Base-by-base conservation (phyloP, 1,140 invertebrate species). In the Leptinotarsa defecta region DNA sequence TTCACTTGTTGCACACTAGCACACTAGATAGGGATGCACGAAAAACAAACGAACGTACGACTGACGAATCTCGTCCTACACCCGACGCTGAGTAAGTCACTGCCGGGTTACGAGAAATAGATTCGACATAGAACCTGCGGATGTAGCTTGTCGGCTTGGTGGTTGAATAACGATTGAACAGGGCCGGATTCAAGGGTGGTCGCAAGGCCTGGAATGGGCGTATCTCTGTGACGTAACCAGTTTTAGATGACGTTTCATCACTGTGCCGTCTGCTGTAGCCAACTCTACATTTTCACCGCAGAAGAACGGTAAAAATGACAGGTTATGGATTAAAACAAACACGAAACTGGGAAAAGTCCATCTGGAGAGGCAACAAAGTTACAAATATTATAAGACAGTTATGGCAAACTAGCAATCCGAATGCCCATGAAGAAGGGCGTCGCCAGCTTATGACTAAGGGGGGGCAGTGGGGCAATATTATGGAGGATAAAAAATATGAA, bases 271-370 rank as follows among this genome's bases (percentile, higher is more conserved):
- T n/a, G 20, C 17, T n/a, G 13, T 3, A 62, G 20, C 5, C 5
- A n/a, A 62, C 17, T 62, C 20, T 62, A 6, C 57, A 62, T 62
- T 17, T 62, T 20, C 5, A 3, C 27, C 27, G 1, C 0, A 24
- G 68, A 95, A 98, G 68, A 95, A 98, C 90, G 95, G 97, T 1
- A 99, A 99, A 86, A 99, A 99, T 88, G 98, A 99, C 87, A 89
- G 98, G 79, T 87, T 99, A 48, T 99, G 98, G 98, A 99, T 99
- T 85, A 99, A 99, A 88, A 99, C 98, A 5, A 99, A 99, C 85
- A 98, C 96, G 2, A 99, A 99, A 88, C 87, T 99, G 76, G 98
- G 97, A n/a, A 99, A 99, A 86, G 87, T 99, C 5, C 99, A 99
- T 86, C 98, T 97, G 85, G 98, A 99, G 86, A 88, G 96, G 72